A percentile compares a stretch with the other conserved stretches of the same genome.
These are phyloP conservation scores for Zaprionus obscuricornis DNA, from an alignment of 2,888 invertebrate species.

Conservation along the genomic window DNA sequence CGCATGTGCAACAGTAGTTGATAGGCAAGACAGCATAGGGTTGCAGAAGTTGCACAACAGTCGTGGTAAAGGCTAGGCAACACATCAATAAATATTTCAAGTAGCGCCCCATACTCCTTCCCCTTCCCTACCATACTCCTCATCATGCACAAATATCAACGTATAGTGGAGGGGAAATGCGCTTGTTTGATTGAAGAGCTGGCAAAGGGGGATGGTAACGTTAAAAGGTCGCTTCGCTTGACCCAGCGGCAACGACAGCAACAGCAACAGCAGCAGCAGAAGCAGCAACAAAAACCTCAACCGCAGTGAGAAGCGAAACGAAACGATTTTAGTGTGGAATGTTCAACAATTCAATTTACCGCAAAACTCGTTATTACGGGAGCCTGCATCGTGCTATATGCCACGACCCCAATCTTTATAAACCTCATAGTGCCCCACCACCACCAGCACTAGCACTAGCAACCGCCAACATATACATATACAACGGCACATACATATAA, in stretches of 20 bases:
- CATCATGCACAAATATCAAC: slow-evolving; percentile 1
- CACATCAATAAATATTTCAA: slow-evolving; percentile 52
- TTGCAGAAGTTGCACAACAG: not conserved
- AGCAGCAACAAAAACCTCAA: slow-evolving; percentile 25
- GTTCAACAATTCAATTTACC: slow-evolving; percentile 79
- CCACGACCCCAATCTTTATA: not conserved
- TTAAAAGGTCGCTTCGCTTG: slow-evolving; percentile 14
- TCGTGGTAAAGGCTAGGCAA: slow-evolving; percentile 5
- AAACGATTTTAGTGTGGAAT: slow-evolving; percentile 55
- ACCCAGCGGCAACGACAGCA: slow-evolving; percentile 2
- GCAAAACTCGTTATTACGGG: slow-evolving; percentile 76
- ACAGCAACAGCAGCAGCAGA: too few relatives aligned
- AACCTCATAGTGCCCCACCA: not conserved
- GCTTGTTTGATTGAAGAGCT: too few relatives aligned
- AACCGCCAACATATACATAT: not conserved
- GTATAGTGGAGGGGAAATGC: slow-evolving; percentile 13
- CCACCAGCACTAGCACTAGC: too few relatives aligned
- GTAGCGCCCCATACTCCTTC: too few relatives aligned
- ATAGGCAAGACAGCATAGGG: not conserved
- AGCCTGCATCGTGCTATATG: slow-evolving; percentile 16
- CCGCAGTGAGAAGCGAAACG: slow-evolving; percentile 36
- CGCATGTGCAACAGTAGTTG: slow-evolving; percentile 22
- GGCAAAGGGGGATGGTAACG: not conserved
- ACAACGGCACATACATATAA: slow-evolving; percentile 36
- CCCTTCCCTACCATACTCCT: too few relatives aligned